phyloP scores from a whole-genome alignment of 2,888 invertebrate genomes.

The Netelia melanura region DNA sequence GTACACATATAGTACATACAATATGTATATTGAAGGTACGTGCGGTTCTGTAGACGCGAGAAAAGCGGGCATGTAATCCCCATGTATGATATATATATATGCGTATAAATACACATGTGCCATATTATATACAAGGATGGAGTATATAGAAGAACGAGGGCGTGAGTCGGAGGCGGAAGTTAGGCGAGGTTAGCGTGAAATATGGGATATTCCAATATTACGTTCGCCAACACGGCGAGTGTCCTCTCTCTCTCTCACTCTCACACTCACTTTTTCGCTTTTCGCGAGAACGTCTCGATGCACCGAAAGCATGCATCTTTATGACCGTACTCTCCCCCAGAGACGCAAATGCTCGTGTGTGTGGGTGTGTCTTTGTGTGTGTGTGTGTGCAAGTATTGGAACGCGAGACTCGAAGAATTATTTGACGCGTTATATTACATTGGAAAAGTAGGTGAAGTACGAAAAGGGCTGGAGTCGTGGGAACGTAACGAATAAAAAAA shows the following conservation, averaged over 20 bases:
- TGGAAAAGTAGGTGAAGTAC: slow-evolving; percentile 48
- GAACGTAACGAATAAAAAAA: too few species aligned
- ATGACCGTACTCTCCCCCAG: slow-evolving; percentile 66
- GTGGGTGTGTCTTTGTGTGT: neutral
- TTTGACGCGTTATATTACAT: neutral
- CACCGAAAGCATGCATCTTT: slow-evolving; percentile 74
- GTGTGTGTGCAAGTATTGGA: slow-evolving; percentile 7
- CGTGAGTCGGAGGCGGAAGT: slow-evolving; percentile 65
- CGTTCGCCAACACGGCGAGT: slow-evolving; percentile 48
- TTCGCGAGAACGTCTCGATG: slow-evolving; percentile 37
- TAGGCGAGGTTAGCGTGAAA: slow-evolving; percentile 73
- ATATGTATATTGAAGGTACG: slow-evolving; percentile 32
- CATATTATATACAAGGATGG: slow-evolving; percentile 24
- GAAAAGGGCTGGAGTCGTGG: neutral
- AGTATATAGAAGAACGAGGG: slow-evolving; percentile 57
- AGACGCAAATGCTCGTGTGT: neutral
- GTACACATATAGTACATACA: neutral
- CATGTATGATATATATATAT: slow-evolving; percentile 10
- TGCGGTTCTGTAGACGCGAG: slow-evolving; percentile 37
- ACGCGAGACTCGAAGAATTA: slow-evolving; percentile 27
- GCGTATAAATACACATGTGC: neutral
- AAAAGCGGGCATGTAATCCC: slow-evolving; percentile 49
- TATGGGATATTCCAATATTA: slow-evolving; percentile 77
- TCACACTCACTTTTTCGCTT: slow-evolving; percentile 50
- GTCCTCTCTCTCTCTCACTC: neutral